Conservation (phyloP, 2,797 vertebrate genomes). For the Lerista edwardsae region DNA sequence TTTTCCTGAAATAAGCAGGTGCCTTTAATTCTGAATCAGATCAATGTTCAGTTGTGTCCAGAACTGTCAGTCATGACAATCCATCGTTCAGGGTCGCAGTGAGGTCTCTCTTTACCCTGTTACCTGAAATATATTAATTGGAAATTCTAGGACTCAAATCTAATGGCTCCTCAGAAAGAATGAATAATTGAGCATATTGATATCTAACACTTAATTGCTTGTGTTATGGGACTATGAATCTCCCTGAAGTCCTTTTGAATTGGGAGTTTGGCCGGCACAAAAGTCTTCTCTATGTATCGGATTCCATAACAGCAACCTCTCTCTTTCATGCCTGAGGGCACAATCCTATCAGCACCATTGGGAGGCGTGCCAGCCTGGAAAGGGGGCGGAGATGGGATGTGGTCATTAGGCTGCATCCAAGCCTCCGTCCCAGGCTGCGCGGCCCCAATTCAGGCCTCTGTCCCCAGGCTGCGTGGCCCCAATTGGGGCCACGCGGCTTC, state of each 20-base stretch:
- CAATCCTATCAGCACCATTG: too few relatives aligned
- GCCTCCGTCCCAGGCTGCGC: too few relatives aligned
- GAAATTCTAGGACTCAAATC: background rate
- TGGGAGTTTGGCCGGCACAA: background rate
- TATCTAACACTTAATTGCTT: background rate
- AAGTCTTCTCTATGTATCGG: background rate
- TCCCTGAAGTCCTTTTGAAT: background rate
- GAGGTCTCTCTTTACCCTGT: background rate
- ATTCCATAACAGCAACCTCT: background rate
- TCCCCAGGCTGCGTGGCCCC: too few relatives aligned
- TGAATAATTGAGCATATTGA: background rate
- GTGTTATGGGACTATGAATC: background rate
- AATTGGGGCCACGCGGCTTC: too few relatives aligned
- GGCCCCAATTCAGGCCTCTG: too few relatives aligned
- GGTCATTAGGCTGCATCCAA: too few relatives aligned
- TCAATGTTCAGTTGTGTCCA: background rate
- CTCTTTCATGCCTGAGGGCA: background rate
- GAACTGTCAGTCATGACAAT: background rate
- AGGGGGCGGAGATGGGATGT: too few relatives aligned
- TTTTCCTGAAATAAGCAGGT: background rate
- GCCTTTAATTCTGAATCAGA: background rate
- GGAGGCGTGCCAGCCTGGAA: too few relatives aligned
- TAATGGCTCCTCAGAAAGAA: background rate
- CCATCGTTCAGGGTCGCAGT: background rate
- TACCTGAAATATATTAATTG: background rate